phyloP scores from a whole-genome alignment of 2,797 vertebrate genomes.

The Lithobates pipiens region DNA sequence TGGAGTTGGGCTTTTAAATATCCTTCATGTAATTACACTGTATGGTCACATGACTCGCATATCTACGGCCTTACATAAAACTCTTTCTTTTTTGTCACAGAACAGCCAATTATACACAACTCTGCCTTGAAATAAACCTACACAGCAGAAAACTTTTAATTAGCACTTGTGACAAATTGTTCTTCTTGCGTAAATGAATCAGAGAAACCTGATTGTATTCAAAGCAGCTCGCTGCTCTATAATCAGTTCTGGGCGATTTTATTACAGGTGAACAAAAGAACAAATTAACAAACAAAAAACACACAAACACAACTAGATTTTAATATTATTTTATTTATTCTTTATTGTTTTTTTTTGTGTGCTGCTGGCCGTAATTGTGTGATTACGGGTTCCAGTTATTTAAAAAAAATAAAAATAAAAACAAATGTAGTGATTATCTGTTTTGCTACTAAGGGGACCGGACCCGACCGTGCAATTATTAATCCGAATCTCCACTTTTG shows the following conservation, averaged over 20 bases:
- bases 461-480: too few species aligned
- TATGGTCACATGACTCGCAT: not conserved
- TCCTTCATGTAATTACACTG: too few species aligned
- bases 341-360: not conserved
- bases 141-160: conserved; percentile 37
- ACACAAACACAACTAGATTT: not conserved
- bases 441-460: too few species aligned
- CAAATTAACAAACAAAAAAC: not conserved
- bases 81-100: not conserved
- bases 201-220: conserved; percentile 1
- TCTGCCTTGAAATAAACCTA: not conserved
- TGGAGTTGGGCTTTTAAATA: too few species aligned
- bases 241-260: conserved; percentile 21
- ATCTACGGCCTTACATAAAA: not conserved
- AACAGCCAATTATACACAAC: conserved; percentile 29
- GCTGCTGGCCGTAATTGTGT: not conserved
- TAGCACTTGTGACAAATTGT: conserved; percentile 47
- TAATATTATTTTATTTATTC: not conserved
- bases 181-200: conserved; percentile 26
- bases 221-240: not conserved
- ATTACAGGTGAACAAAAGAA: conserved; percentile 11
- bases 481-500: too few species aligned
- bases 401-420: too few species aligned
- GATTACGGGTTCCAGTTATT: not conserved
- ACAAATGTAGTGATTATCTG: too few species aligned